These are phyloP conservation scores for Lutjanus campechanus DNA, from an alignment of 2,797 vertebrate genomes.

Conservation along the genomic window DNA sequence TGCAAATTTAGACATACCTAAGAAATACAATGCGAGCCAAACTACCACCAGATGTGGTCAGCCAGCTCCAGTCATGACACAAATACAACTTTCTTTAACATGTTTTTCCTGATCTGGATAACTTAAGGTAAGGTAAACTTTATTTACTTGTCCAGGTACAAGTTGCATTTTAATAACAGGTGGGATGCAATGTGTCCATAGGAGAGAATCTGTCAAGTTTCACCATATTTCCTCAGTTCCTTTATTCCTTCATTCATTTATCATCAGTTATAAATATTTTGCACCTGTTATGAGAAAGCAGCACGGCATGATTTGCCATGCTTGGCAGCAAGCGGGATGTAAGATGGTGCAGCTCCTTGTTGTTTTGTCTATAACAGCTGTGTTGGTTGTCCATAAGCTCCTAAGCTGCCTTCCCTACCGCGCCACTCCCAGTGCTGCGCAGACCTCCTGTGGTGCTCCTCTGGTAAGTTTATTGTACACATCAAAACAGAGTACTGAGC, in stretches of 20 bases:
- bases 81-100: no score
- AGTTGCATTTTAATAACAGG: no score
- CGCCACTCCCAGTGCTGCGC: constrained; percentile 60
- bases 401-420: constrained; percentile 69
- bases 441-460: constrained; percentile 67
- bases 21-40: no score
- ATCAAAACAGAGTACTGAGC: constrained; percentile 68
- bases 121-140: no score
- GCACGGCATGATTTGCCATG: constrained; percentile 19
- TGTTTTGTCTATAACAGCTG: constrained; percentile 76
- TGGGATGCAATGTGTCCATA: no score
- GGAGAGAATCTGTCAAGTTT: constrained; percentile 13
- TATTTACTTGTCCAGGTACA: no score
- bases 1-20: no score
- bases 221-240: background rate
- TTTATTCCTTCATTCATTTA: constrained; percentile 13
- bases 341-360: constrained; percentile 29
- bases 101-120: no score
- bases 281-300: constrained; percentile 39
- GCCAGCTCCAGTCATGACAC: no score
- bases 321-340: constrained; percentile 35
- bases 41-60: no score
- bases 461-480: constrained; percentile 71
- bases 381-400: constrained; percentile 74
- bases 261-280: constrained; percentile 31